Evolutionary conservation across 92 coral and sea anemone species (phyloP).

Genomic region (Muricea muricata): DNA sequence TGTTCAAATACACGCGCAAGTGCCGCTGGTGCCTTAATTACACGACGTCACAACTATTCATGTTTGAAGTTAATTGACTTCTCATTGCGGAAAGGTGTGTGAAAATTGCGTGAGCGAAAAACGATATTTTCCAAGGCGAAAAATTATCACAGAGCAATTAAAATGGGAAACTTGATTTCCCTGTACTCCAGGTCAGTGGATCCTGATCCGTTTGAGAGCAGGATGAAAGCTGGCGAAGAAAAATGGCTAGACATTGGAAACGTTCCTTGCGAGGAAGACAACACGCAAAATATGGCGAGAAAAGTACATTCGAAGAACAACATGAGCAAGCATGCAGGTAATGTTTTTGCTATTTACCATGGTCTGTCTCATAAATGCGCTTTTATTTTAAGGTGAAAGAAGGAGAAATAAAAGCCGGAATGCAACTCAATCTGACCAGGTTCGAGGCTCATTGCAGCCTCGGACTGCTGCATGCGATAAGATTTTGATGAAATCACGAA

Average conservation of each 20-base stretch:
- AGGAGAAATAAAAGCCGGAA: no score
- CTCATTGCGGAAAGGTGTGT: not conserved
- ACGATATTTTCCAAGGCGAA: not conserved
- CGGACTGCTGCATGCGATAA: no score
- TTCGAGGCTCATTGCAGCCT: no score
- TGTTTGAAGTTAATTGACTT: not conserved
- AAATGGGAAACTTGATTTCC: not conserved
- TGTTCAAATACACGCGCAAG: not conserved
- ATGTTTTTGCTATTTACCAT: not conserved
- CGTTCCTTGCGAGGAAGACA: not conserved
- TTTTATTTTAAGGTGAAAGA: no score
- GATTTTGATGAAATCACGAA: no score
- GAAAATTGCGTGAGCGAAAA: not conserved
- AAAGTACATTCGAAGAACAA: not conserved
- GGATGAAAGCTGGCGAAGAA: slow-evolving; percentile 3
- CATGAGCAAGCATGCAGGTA: not conserved
- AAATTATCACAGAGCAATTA: not conserved
- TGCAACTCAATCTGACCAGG: no score
- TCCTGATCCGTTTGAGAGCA: not conserved
- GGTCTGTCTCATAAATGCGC: not conserved
- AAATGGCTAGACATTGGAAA: slow-evolving; percentile 17
- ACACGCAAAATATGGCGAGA: not conserved
- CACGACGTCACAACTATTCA: not conserved
- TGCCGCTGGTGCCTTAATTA: not conserved
- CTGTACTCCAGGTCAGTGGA: not conserved